Evolutionary conservation across 2,113 vertebrate species (phyloP), one percentile per base, ranked within the genome.

Genomic region (Tachysurus vachellii): DNA sequence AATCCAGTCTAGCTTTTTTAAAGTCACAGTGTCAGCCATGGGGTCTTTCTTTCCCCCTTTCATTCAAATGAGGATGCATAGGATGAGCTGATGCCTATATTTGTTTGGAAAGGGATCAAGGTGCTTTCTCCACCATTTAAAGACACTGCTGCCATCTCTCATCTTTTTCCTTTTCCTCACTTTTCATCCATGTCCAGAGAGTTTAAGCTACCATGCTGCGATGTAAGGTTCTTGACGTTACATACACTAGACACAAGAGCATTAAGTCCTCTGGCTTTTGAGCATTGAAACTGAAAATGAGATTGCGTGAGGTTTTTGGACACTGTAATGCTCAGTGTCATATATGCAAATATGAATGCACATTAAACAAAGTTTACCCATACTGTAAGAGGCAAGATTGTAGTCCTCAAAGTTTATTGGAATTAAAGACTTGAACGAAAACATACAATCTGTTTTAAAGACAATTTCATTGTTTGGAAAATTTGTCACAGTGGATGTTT

Each of bases 221-320:
- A 73, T 73, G 44, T 28, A n/a, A 62, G 80, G 42, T 61, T 84
- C 50, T 84, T 84, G 59, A 80, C 6, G 42, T 77, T 86, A 47
- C 23, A 64, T 23, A 83, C 36, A 13, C n/a, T 50, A 4, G 10
- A 68, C 57, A 77, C 19, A 86, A 50, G 23, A 89, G 79, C 28
- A 70, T 82, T 28, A 84, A 84, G 9, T 50, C 82, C 56, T 75
- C 84, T 80, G 8, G 8, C 47, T 50, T 50, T 50, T 50, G 47
- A 50, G 8, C 5, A 3, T 50, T 7, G 47, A 50, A 5, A 50
- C 2, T 50, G 36, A 36, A 70, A 5, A 12, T 76, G 8, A 76
- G 10, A 23, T 5, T 68, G 4, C 13, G 12, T 31, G n/a, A 68
- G 5, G 62, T 64, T 14, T 31, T n/a, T 36, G n/a, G 6, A 44